Base-by-base conservation (phyloP, 2,888 invertebrate species). In the Apamea crenata region DNA sequence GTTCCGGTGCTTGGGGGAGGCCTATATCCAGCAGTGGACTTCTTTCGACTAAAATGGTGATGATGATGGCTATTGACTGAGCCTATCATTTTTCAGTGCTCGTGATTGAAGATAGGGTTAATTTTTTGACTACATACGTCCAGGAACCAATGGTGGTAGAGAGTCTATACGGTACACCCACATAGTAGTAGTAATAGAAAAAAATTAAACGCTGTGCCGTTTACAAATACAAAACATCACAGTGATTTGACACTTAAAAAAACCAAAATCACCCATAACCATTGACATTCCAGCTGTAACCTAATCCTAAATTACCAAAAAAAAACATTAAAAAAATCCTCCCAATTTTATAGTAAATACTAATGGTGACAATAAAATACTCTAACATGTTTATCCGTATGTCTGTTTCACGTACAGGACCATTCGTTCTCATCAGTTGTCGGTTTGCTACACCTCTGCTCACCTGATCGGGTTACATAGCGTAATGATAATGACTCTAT, bases 401-500 rank as follows among this genome's bases (percentile, higher is more conserved):
- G 89, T 84, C 86, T 71, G 72, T 88, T 77, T 68, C 84, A 87
- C 71, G 83, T 88, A 81, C 69, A 83, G 79, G 88, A 87, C 88
- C 86, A 91, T 89, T 87, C 83, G 71, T 89, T 89, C 87, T 74
- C 84, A 89, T 88, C 88, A 86, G 68, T 80, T 77, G 86, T 77
- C 78, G 61, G 79, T 82, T 81, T 77, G 82, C 80, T 84, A 75
- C 71, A 84, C 81, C 78, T 87, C 86, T 86, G 83, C 67, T 75
- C 32, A 75, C 74, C n/a, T 83, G 88, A 80, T 91, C 89, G 70
- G 14, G 89, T 91, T 91, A 89, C 91, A 81, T 74, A 78, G 83
- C 86, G 83, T 90, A 90, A 91, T 91, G 87, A 88, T 91, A 91
- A 91, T 91, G 89, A 77, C 91, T 92, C 77, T 83, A 92, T 92